These are phyloP conservation scores for Sander vitreus DNA, from an alignment of 2,113 vertebrate species.

Conservation along the genomic window DNA sequence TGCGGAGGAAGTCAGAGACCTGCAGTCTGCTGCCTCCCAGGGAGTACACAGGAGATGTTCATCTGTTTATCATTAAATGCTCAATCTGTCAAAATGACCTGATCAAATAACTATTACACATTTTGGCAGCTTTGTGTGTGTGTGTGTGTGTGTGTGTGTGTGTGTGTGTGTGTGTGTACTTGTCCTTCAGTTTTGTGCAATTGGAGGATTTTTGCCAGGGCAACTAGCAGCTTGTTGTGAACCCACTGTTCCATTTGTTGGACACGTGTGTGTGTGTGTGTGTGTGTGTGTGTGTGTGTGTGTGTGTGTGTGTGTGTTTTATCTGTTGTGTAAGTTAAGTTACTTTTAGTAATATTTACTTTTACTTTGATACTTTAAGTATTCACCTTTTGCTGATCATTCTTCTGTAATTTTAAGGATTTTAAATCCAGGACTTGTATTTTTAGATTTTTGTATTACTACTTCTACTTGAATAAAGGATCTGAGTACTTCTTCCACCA, in stretches of 20 bases:
- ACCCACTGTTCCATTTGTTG: too few species aligned
- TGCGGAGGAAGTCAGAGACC: constrained; percentile 56
- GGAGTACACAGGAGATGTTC: constrained; percentile 43
- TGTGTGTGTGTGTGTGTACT: neutral
- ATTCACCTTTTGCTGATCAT: neutral
- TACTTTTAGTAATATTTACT: too few species aligned
- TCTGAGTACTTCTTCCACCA: neutral
- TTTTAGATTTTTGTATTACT: neutral
- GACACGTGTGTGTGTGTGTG: neutral
- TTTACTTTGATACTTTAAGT: neutral
- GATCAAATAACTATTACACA: constrained; percentile 76
- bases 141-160: neutral
- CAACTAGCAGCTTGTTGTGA: too few species aligned
- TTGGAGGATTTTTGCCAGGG: too few species aligned
- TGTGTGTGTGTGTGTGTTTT: neutral
- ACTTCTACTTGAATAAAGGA: neutral
- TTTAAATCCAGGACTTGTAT: neutral
- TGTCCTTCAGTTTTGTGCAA: too few species aligned
- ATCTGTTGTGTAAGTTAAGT: neutral
- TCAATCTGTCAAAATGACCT: constrained; percentile 78
- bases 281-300: neutral
- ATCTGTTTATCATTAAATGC: constrained; percentile 71
- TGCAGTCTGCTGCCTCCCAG: constrained; percentile 29
- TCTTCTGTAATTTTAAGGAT: neutral
- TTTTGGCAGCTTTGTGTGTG: constrained; percentile 55